Base-by-base conservation (phyloP, 1,140 invertebrate species). In the Steinernema khuongi region DNA sequence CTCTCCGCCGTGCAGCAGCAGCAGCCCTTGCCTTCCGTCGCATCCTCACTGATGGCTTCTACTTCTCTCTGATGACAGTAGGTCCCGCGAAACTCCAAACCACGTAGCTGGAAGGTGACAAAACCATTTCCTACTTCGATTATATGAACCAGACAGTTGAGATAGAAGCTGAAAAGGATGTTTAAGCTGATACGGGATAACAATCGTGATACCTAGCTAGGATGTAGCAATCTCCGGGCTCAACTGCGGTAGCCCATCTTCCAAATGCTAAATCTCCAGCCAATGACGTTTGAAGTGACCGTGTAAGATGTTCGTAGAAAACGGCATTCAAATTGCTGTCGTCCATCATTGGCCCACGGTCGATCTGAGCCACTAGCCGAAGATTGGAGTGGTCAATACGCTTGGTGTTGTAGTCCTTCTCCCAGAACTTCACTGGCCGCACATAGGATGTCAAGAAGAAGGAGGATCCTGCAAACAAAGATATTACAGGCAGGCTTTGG, bases 271-370 rank as follows among this genome's bases (percentile, higher is more conserved):
- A 88, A 87, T 99, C 96, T 18, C 96, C 96, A 85, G 93, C 96
- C 0, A 99, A 87, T 68, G 93, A 95, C 86, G 96, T 93, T 85
- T 99, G 96, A 36, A 99, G 86, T 0, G 94, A 96, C 33, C 94
- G 90, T 0, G 96, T 98, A 19, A 99, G 87, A 86, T 99, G 96
- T 87, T 99, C 96, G 83, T 99, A 99, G 88, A 99, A 99, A 82
- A 99, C 97, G 0, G 95, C 96, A 86, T 99, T 99, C 17, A 99
- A 86, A 87, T 99, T 99, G 86, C 98, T 98, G 84, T 99, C 96
- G 87, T 99, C 96, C 75, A 89, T 88, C 86, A 83, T 73, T 31
- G 96, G 89, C 87, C 97, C 97, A 31, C 94, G 89, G 76, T 99
- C 96, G 22, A 99, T 86, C 85, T 99, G 95, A 29, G 93, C 93